Conservation (phyloP, 2,797 vertebrate species). For the Aotus griseimembra region DNA sequence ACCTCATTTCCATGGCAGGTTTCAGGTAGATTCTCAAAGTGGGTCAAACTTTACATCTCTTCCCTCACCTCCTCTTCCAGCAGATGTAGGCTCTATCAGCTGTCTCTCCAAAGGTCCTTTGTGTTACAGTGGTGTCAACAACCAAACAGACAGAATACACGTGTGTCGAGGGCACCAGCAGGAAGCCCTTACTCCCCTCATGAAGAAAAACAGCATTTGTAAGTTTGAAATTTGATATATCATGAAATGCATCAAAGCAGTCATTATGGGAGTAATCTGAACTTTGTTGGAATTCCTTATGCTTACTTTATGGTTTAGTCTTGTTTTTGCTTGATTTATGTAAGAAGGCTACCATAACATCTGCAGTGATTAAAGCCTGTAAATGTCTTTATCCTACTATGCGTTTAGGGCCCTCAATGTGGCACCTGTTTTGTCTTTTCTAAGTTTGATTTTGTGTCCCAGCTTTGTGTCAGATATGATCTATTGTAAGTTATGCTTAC, state of each 20-base stretch:
- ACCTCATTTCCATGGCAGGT: not conserved
- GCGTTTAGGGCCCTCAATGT: not conserved
- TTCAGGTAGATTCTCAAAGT: not conserved
- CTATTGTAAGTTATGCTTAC: not conserved
- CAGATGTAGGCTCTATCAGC: not conserved
- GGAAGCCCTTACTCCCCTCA: not conserved
- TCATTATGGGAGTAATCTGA: not conserved
- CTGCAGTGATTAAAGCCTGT: not conserved
- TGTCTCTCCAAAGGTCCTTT: not conserved
- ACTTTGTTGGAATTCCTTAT: not conserved
- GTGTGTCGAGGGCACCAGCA: not conserved
- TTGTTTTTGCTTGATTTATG: conserved; percentile 38
- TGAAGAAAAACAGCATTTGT: not conserved
- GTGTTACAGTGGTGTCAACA: not conserved
- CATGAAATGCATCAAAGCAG: not conserved
- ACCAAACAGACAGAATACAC: not conserved
- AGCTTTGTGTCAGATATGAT: not conserved
- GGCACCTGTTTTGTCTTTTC: not conserved
- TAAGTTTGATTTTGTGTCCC: not conserved
- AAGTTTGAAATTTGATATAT: not conserved
- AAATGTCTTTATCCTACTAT: not conserved
- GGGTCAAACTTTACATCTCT: not conserved
- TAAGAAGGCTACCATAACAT: not conserved
- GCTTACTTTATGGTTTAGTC: not conserved
- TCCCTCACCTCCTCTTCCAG: not conserved